Evolutionary conservation across 2,888 invertebrate species (phyloP).

Genomic region (Drosophila neonasuta): DNA sequence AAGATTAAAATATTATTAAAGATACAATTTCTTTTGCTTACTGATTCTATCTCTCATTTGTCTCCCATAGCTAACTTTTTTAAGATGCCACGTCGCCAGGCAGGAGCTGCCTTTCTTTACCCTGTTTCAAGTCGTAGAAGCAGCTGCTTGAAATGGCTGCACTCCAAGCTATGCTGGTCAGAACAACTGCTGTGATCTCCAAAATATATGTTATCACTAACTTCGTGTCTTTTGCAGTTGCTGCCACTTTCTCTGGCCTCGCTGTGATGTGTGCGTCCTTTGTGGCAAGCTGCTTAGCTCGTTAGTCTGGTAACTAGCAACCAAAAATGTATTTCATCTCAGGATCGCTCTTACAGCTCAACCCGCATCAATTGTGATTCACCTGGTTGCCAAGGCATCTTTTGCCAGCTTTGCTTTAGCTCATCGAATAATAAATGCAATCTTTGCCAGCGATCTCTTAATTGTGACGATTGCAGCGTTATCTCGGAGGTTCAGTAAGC

Average conservation of each 20-base stretch:
- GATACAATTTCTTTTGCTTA: not conserved
- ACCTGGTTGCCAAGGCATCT: constrained; percentile 87
- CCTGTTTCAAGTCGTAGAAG: constrained; percentile 81
- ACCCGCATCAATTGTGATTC: constrained; percentile 84
- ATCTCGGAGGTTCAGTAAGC: constrained; percentile 89
- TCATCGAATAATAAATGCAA: constrained; percentile 90
- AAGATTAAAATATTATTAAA: no score
- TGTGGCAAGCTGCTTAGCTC: constrained; percentile 38
- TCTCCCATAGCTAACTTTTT: constrained; percentile 84
- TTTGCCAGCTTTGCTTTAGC: constrained; percentile 88
- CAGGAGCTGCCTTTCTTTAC: constrained; percentile 84
- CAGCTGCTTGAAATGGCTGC: constrained; percentile 85
- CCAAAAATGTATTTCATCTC: constrained; percentile 8
- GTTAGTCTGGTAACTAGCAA: constrained; percentile 40
- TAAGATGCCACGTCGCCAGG: constrained; percentile 87
- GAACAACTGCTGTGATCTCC: not conserved
- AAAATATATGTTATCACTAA: not conserved
- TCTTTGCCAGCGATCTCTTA: constrained; percentile 88
- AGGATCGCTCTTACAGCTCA: constrained; percentile 50
- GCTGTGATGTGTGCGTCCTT: constrained; percentile 38
- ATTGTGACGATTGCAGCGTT: constrained; percentile 91
- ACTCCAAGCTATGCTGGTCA: constrained; percentile 81
- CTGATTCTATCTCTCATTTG: not conserved
- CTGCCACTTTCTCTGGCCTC: constrained; percentile 27
- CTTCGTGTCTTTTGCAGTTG: constrained; percentile 7